Evolutionary conservation across 2,113 vertebrate genomes (phyloP).

Genomic region (Charina bottae): DNA sequence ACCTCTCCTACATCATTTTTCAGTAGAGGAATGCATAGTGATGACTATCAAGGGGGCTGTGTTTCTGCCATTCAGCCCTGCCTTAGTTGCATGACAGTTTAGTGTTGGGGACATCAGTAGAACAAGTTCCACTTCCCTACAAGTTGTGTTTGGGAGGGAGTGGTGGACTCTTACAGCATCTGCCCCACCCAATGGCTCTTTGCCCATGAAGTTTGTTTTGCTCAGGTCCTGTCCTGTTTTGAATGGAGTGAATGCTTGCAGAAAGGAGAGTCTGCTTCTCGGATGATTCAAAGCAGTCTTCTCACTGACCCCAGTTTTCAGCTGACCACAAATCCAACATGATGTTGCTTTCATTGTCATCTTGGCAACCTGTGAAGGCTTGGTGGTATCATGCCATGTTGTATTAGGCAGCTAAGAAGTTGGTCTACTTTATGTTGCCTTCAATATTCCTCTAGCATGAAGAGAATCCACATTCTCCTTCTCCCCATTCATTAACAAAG

Average conservation of each 20-base stretch:
- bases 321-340: not conserved
- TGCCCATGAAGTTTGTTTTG: not conserved
- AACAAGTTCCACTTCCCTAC: not conserved
- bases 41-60: not conserved
- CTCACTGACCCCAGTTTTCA: constrained; percentile 6
- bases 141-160: not conserved
- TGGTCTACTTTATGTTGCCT: not conserved
- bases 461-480: not conserved
- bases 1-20: not conserved
- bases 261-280: constrained; percentile 28
- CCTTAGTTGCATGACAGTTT: not conserved
- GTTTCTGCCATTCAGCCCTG: not conserved
- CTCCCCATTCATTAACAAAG: not conserved
- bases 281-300: constrained; percentile 14
- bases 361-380: not conserved
- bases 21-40: not conserved
- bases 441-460: not conserved
- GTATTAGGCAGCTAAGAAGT: not conserved
- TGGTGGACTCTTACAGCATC: not conserved
- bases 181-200: not conserved
- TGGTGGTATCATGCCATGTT: not conserved
- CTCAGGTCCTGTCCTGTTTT: not conserved
- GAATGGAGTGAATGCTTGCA: constrained; percentile 2
- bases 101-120: not conserved
- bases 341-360: not conserved